Evolutionary conservation across 2,888 invertebrate genomes (phyloP), one percentile per base, ranked within the genome.

Genomic region (Drosophila borborema): DNA sequence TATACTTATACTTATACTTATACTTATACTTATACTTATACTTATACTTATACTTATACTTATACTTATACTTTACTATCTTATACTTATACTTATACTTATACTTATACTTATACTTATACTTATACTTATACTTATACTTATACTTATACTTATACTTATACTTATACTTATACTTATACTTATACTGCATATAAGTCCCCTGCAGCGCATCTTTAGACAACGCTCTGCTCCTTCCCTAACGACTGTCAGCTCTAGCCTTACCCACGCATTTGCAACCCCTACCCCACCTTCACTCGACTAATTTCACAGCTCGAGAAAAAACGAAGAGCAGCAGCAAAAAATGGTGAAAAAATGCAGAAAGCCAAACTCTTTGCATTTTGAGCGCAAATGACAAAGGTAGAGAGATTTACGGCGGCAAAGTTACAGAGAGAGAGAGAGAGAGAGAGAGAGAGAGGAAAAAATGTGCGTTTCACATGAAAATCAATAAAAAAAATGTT

Each of bases 301-400:
- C 74, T 78, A 75, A 75, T 77, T 75, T 75, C 31, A 53, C 73
- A 73, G 41, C 38, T 56, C 72, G 43, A 9, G 34, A 16, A 45
- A 34, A 45, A 51, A 58, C 49, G 40, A 31, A 38, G 36, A 38
- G 20, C 40, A 67, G 55, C 46, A 55, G 59, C 55, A 48, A 55
- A 62, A 69, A 72, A 64, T 55, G 62, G 60, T 55, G 59, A 58
- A 46, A 74, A 68, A 51, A 61, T 46, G 62, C 23, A 66, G 23
- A 68, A 55, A 70, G 67, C 63, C 63, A 62, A 78, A 70, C 64
- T 71, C 64, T 74, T 78, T 60, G 61, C 46, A 65, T 69, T 82
- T 73, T 77, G 80, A 82, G 80, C 80, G 80, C 56, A 76, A 81
- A 71, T 81, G 82, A 82, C 82, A 81, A 82, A 79, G 81, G 72